phyloP scores from a whole-genome alignment of 2,797 vertebrate species.

The Poeciliopsis paucimaculata region DNA sequence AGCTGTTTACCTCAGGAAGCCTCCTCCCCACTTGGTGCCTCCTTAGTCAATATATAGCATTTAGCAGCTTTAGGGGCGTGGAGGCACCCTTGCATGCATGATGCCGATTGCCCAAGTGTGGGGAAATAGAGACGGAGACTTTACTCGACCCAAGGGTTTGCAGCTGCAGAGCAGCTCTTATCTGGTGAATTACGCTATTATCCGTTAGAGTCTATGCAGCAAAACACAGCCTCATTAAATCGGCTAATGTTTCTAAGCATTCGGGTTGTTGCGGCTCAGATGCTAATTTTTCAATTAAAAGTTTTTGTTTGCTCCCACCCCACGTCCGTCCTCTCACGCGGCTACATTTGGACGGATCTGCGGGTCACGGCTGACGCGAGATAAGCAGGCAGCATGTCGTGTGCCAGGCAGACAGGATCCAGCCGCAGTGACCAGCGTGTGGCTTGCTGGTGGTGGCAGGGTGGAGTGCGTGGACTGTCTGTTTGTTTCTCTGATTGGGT shows the following conservation, averaged over 20 bases:
- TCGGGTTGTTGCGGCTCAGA: constrained; percentile 16
- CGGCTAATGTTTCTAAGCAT: constrained; percentile 48
- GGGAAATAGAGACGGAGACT: constrained; percentile 60
- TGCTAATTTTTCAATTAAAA: background rate
- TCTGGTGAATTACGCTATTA: constrained; percentile 69
- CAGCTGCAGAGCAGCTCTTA: constrained; percentile 64
- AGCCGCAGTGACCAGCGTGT: constrained; percentile 69
- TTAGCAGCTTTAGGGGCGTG: constrained; percentile 27
- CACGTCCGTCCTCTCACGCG: background rate
- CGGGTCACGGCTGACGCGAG: constrained; percentile 19
- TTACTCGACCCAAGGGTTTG: constrained; percentile 63
- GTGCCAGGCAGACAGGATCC: constrained; percentile 65
- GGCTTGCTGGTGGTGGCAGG: constrained; percentile 67
- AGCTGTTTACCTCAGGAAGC: constrained; percentile 70
- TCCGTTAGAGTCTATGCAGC: constrained; percentile 65
- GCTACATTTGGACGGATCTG: background rate
- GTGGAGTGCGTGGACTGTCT: constrained; percentile 54
- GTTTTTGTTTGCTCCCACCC: background rate
- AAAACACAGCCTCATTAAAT: constrained; percentile 50
- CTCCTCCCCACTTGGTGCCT: constrained; percentile 55
- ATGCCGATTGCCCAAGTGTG: constrained; percentile 56
- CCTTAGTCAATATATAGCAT: constrained; percentile 63
- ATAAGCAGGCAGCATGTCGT: constrained; percentile 61
- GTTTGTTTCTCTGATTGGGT: constrained; percentile 72
- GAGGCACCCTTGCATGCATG: constrained; percentile 4